Conservation (phyloP, 2,888 invertebrate species). For the Lymantria monacha region DNA sequence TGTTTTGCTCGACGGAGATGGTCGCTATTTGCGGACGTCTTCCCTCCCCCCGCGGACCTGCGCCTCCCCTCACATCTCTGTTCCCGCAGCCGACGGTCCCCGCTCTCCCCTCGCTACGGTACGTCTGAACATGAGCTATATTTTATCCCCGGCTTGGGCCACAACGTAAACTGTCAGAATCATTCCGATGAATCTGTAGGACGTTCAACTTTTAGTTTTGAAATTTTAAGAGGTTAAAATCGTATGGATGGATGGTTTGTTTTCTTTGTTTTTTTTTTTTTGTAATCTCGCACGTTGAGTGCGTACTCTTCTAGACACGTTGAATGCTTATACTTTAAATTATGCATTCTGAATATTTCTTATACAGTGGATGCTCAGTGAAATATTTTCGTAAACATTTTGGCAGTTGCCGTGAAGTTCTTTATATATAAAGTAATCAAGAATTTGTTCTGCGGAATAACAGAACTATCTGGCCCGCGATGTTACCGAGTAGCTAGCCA, state of each 20-base stretch:
- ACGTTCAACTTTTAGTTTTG: conserved; percentile 74
- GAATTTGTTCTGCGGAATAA: background rate
- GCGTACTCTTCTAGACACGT: background rate
- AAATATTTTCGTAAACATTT: conserved; percentile 1
- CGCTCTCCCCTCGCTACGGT: conserved; percentile 54
- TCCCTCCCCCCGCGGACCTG: conserved; percentile 36
- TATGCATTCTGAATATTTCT: background rate
- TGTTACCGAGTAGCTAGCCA: conserved; percentile 5
- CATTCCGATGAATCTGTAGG: conserved; percentile 64
- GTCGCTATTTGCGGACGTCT: conserved; percentile 77
- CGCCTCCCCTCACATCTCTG: conserved; percentile 14
- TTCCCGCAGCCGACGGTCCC: conserved; percentile 24
- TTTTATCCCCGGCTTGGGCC: conserved; percentile 76
- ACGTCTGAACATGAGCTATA: conserved; percentile 78
- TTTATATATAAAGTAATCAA: background rate
- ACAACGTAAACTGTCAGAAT: conserved; percentile 79
- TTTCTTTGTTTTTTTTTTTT: conserved; percentile 20
- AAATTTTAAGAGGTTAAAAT: conserved; percentile 45
- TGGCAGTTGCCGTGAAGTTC: background rate
- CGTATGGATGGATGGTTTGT: conserved; percentile 24
- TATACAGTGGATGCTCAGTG: background rate
- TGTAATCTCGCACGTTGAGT: background rate
- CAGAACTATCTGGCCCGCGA: conserved; percentile 4
- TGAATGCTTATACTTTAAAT: background rate
- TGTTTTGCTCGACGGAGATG: conserved; percentile 76